Evolutionary conservation across 2,113 vertebrate species (phyloP).

Genomic region (Zosterops japonicus): DNA sequence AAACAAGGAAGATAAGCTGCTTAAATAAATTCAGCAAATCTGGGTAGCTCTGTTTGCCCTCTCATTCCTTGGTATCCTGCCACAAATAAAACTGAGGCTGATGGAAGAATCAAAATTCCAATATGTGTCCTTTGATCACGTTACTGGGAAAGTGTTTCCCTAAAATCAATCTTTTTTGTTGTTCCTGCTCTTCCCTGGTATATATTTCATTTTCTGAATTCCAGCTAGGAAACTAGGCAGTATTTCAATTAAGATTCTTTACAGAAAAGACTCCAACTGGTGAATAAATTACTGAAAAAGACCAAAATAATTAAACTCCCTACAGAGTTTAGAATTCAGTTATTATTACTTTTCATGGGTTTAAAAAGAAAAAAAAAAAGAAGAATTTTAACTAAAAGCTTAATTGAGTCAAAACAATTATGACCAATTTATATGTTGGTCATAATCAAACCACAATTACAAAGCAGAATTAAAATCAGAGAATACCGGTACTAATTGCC

Average conservation of each 20-base stretch:
- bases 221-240: slow-evolving; percentile 50
- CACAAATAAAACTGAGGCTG: neutral
- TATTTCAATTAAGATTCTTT: slow-evolving; percentile 45
- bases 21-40: neutral
- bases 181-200: neutral
- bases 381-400: neutral
- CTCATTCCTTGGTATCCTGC: neutral
- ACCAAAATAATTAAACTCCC: slow-evolving; percentile 34
- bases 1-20: neutral
- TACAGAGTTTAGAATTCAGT: neutral
- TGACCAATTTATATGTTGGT: neutral
- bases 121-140: neutral
- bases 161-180: neutral
- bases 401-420: neutral
- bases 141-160: neutral
- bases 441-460: neutral
- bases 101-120: neutral
- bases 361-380: neutral
- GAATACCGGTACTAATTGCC: neutral
- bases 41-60: neutral
- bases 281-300: slow-evolving; percentile 45
- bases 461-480: neutral
- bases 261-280: slow-evolving; percentile 9
- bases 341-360: neutral
- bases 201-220: slow-evolving; percentile 2